phyloP scores from a whole-genome alignment of 2,888 invertebrate species.

The Busseola fusca region DNA sequence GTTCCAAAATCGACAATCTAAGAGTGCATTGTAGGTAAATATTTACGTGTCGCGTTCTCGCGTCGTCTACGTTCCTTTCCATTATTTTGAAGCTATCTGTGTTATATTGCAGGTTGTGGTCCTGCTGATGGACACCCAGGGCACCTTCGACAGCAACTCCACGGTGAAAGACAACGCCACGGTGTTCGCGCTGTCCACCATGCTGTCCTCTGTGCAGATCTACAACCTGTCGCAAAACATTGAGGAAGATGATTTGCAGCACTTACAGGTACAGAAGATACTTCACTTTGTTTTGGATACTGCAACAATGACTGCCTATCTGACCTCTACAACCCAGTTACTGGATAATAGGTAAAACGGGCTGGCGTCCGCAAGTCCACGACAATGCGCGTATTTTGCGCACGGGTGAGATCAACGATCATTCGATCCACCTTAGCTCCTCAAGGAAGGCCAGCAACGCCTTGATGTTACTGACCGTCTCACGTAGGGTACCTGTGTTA shows the following conservation, averaged over 20 bases:
- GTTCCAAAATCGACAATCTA: neutral
- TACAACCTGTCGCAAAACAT: constrained; percentile 99
- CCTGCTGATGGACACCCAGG: constrained; percentile 98
- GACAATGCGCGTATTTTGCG: no score
- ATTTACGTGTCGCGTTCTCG: no score
- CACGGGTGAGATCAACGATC: no score
- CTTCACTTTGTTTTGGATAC: neutral
- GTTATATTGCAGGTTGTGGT: constrained; percentile 92
- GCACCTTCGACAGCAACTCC: constrained; percentile 99
- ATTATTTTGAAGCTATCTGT: neutral
- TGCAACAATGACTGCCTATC: neutral
- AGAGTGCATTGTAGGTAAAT: neutral
- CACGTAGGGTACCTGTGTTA: no score
- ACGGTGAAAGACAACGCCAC: constrained; percentile 99
- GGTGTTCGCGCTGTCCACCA: constrained; percentile 99
- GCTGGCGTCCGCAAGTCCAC: no score
- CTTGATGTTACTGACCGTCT: no score
- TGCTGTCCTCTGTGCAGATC: constrained; percentile 99
- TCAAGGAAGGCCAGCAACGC: no score
- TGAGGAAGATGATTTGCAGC: constrained; percentile 99
- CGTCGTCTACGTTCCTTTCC: neutral
- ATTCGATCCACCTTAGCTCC: no score
- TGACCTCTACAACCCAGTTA: no score
- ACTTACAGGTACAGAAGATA: constrained; percentile 91
- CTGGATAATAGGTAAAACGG: no score